Evolutionary conservation across 37 sponge, comb jelly and placozoan genomes (phyloP).

Genomic region (Tethya wilhelma): DNA sequence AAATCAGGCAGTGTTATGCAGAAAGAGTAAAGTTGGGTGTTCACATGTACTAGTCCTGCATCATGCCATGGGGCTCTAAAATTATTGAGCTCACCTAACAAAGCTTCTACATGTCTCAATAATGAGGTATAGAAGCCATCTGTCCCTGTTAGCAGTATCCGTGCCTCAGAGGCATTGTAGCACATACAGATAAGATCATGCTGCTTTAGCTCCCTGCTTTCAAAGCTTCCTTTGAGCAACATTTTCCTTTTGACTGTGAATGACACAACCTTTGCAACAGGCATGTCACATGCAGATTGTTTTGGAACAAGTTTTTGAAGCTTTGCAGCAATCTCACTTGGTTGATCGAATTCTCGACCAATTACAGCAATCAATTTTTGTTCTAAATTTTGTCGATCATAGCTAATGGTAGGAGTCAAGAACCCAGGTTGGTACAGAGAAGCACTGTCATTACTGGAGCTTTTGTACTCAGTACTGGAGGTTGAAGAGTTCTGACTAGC

Average conservation of each 20-base stretch:
- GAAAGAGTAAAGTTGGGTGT: neutral
- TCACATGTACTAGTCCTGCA: neutral
- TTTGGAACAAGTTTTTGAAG: constrained; percentile 36
- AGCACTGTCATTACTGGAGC: neutral
- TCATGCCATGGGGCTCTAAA: neutral
- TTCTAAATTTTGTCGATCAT: constrained; percentile 34
- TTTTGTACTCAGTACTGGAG: constrained; percentile 7
- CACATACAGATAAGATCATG: constrained; percentile 84
- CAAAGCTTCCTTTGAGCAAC: constrained; percentile 61
- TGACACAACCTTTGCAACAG: constrained; percentile 56
- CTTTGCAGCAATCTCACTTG: constrained; percentile 42
- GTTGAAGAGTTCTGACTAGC: neutral
- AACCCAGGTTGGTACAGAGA: constrained; percentile 46
- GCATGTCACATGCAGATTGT: constrained; percentile 1
- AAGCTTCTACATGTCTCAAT: constrained; percentile 52
- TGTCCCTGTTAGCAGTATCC: constrained; percentile 82
- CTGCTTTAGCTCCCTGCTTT: constrained; percentile 45
- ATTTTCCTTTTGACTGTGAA: constrained; percentile 63
- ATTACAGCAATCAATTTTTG: constrained; percentile 82
- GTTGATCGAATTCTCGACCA: constrained; percentile 90
- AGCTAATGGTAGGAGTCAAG: constrained; percentile 50
- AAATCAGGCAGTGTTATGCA: neutral
- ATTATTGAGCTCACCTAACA: constrained; percentile 44
- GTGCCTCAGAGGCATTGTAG: constrained; percentile 95
- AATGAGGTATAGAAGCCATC: constrained; percentile 89